Evolutionary conservation across 1,140 invertebrate genomes (phyloP).

Genomic region (Charaxes varanes): DNA sequence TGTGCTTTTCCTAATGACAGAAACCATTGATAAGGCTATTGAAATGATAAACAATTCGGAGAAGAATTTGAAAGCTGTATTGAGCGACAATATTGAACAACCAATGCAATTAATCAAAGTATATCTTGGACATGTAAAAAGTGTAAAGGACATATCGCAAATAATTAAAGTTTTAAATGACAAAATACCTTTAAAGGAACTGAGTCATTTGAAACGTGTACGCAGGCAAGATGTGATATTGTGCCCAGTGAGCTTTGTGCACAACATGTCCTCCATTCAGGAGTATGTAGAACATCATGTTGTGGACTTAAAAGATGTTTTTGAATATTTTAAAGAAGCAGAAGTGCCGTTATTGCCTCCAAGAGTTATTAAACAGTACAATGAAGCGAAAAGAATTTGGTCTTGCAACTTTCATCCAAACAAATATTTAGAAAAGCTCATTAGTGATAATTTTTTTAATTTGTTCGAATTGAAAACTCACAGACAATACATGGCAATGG

Average conservation of each 20-base stretch:
- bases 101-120: conserved; percentile 74
- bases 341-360: conserved; percentile 78
- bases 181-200: conserved; percentile 74
- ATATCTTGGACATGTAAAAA: conserved; percentile 75
- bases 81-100: conserved; percentile 61
- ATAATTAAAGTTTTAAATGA: conserved; percentile 76
- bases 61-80: conserved; percentile 37
- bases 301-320: conserved; percentile 66
- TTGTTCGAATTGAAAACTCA: conserved; percentile 75
- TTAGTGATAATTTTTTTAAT: conserved; percentile 79
- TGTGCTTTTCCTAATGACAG: conserved; percentile 6
- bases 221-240: conserved; percentile 77
- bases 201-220: conserved; percentile 85
- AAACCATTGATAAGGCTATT: conserved; percentile 33
- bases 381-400: conserved; percentile 80
- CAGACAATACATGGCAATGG: conserved; percentile 77
- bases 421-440: conserved; percentile 79
- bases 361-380: conserved; percentile 81
- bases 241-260: conserved; percentile 49
- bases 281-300: conserved; percentile 65
- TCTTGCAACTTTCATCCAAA: conserved; percentile 91
- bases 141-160: conserved; percentile 78
- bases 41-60: conserved; percentile 26
- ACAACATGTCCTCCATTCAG: conserved; percentile 58
- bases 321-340: conserved; percentile 74